Conservation (phyloP, 1,140 invertebrate species). For the Tetramorium alpestre region DNA sequence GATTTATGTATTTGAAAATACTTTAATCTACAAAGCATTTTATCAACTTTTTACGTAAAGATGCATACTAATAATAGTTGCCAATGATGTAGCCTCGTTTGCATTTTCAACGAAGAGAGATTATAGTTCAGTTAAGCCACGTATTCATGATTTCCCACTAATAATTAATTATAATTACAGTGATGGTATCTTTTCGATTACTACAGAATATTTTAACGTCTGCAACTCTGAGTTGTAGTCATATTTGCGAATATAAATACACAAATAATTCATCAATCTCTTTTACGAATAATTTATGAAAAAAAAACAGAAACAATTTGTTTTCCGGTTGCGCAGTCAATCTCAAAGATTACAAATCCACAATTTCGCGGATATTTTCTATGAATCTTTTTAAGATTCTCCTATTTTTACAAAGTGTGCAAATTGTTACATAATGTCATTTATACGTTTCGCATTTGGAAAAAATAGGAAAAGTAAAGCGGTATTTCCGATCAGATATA, state of each 20-base stretch:
- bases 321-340: not conserved
- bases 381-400: not conserved
- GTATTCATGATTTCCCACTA: not conserved
- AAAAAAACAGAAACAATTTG: not conserved
- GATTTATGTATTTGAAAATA: not conserved
- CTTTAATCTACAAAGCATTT: not conserved
- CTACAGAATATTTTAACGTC: not conserved
- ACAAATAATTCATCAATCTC: not conserved
- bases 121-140: not conserved
- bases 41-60: not conserved
- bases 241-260: not conserved
- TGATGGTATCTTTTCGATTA: not conserved
- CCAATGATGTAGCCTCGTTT: not conserved
- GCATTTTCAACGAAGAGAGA: not conserved
- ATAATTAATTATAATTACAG: conserved; percentile 7
- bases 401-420: not conserved
- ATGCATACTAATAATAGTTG: not conserved
- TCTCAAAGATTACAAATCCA: not conserved
- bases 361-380: not conserved
- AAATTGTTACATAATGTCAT: not conserved
- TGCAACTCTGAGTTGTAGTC: not conserved
- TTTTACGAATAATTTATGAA: not conserved
- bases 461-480: conserved; percentile 1
- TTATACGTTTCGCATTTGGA: not conserved
- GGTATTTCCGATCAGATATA: conserved; percentile 12